Evolutionary conservation across 2,888 invertebrate genomes (phyloP), one percentile per base, ranked within the genome.

Genomic region (Hydrotaea cyrtoneurina): DNA sequence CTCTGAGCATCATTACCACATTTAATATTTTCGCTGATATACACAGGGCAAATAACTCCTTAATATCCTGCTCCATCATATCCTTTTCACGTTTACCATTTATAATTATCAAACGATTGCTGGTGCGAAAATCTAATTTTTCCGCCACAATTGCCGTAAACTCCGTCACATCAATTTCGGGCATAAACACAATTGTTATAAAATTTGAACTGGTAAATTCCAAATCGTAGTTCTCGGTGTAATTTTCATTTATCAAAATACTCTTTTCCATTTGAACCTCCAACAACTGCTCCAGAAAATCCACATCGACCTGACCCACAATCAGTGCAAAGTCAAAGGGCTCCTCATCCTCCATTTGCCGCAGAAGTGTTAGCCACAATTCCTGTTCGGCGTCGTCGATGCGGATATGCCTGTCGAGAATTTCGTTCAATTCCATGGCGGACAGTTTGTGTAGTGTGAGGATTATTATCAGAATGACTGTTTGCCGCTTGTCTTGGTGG

Each of bases 91-190:
- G 21, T 11, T 10, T 74, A n/a, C 19, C 23, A 59, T 39, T n/a
- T 50, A 66, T 21, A 1, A 69, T 15, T n/a, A 83, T 53, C 26
- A 84, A 15, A 26, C 78, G 80, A 23, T 64, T 75, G 17, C 55
- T 81, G 72, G 75, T 53, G 75, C 57, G 43, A 13, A 81, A 78
- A 64, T 84, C 39, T 23, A 84, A 81, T 39, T 78, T 84, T 0
- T 80, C 66, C 1, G 64, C 78, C 39, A 84, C 64, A 7, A 26
- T 62, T 13, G 17, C 31, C 0, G 72, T n/a, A 64, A 72, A 84
- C 3, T 23, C 17, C 39, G 46, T 15, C 13, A 81, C 1, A 13
- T 64, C n/a, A 26, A 57, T 36, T 64, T 50, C 26, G 39, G 83
- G 77, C 46, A 78, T 53, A 53, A 78, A 69, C 1, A 74, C 77